phyloP scores from a whole-genome alignment of 53 echinoderm and acorn worm genomes.

The Apostichopus leukothele region DNA sequence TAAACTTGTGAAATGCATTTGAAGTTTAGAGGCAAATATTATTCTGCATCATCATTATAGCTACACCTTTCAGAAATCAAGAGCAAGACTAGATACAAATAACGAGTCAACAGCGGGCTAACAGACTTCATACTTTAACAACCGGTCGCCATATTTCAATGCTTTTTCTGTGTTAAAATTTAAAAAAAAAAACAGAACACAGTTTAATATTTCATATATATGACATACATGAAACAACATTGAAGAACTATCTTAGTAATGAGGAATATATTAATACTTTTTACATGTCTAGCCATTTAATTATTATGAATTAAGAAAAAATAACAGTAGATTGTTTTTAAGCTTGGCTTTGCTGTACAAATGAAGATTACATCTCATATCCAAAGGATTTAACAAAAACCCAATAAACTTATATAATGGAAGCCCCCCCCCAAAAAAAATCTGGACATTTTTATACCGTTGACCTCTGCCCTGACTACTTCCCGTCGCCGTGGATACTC shows the following conservation, averaged over 20 bases:
- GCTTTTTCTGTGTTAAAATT: not conserved
- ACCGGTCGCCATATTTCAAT: not conserved
- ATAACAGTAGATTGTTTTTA: not conserved
- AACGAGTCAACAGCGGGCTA: not conserved
- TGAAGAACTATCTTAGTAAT: not conserved
- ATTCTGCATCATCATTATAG: no score
- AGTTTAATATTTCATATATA: constrained; percentile 22
- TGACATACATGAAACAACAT: constrained; percentile 17
- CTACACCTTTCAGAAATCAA: no score
- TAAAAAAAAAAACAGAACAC: not conserved
- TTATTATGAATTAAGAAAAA: not conserved
- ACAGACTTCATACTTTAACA: no score
- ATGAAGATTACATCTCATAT: constrained; percentile 15
- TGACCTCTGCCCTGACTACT: no score
- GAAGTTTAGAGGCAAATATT: no score
- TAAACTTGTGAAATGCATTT: no score
- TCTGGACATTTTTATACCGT: no score
- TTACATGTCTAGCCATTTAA: constrained; percentile 22
- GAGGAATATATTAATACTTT: constrained; percentile 26
- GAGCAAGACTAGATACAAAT: not conserved
- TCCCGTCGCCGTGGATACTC: no score
- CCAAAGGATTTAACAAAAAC: not conserved
- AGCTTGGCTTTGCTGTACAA: constrained; percentile 17
- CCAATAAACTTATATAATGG: not conserved
- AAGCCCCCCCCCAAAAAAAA: not conserved